Evolutionary conservation across 53 echinoderm and acorn worm genomes (phyloP), one percentile per base, ranked within the genome.

Genomic region (Mesocentrotus franciscanus): DNA sequence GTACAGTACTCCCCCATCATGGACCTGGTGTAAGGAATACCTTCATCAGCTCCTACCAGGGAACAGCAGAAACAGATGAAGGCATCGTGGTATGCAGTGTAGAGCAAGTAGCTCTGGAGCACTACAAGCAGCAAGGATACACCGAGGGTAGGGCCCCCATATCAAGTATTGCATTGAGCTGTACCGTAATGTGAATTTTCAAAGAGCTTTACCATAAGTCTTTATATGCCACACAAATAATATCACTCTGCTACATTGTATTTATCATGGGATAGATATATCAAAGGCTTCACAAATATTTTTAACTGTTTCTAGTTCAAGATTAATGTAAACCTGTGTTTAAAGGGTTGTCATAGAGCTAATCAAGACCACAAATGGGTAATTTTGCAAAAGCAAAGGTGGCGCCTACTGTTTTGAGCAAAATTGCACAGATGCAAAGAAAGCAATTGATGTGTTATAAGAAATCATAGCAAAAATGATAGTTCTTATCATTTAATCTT

Each of bases 21-120:
- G 97, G 95, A 22, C 97, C 97, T n/a, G 97, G 98, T 56, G 96
- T 98, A 10, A 96, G 96, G 97, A 98, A 96, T 95, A 96, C 96
- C 18, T 98, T 98, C 94, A 96, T 97, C 74, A 89, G 98, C 24
- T 72, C 95, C 84, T 94, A 95, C 81, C 95, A 85, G 24, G 93
- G 95, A 12, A 33, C 90, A 34, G 42, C 89, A 7, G 79, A 95
- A 33, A 59, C 85, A 20, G 95, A 94, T 42, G 96, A 96, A 56
- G 98, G 97, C 87, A 95, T 98, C 49, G 96, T 96, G 16, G 96
- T 98, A 60, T 98, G 98, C 85, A 96, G 97, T 24, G 99, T 99
- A 27, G 99, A 99, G 66, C 95, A 99, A 78, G 96, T 98, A 0
- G 99, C 98, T 7, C 55, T 99, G 39, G 96, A 97, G 60, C 95